These are phyloP conservation scores for Erpetoichthys calabaricus DNA, from an alignment of 2,797 vertebrate species.

Conservation along the genomic window DNA sequence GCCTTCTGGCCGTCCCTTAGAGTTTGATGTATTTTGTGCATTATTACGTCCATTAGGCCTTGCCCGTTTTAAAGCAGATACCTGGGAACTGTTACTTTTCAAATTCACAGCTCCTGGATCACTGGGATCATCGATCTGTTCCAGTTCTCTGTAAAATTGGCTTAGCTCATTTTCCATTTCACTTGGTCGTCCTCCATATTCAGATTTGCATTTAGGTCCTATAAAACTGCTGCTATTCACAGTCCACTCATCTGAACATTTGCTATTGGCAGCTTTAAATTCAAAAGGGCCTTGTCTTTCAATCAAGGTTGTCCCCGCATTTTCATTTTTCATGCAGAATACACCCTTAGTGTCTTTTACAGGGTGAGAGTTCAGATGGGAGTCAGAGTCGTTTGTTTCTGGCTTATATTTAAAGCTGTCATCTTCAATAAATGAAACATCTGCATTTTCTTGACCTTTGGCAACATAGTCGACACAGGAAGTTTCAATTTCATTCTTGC, in stretches of 20 bases:
- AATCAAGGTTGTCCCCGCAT: neutral
- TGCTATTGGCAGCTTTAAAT: neutral
- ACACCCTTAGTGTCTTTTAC: too few relatives aligned
- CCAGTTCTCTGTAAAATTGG: slow-evolving; percentile 56
- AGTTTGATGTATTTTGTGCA: neutral
- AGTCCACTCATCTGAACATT: slow-evolving; percentile 34
- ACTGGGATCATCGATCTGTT: slow-evolving; percentile 26
- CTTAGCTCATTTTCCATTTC: slow-evolving; percentile 40
- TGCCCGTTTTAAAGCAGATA: neutral
- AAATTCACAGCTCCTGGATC: slow-evolving; percentile 4
- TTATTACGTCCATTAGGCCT: neutral
- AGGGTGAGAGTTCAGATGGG: too few relatives aligned
- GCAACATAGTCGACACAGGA: too few relatives aligned
- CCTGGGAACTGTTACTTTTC: neutral
- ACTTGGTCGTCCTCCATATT: slow-evolving; percentile 10
- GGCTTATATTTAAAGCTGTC: too few relatives aligned
- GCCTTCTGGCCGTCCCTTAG: slow-evolving; percentile 3
- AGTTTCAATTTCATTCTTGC: too few relatives aligned
- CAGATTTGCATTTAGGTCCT: slow-evolving; percentile 31
- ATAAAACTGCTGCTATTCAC: slow-evolving; percentile 48
- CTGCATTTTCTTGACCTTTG: too few relatives aligned
- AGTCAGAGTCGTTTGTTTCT: too few relatives aligned
- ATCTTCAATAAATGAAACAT: too few relatives aligned
- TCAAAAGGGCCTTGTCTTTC: neutral
- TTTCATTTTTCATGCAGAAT: neutral